phyloP scores from a whole-genome alignment of 2,113 vertebrate genomes.

The Platycercus adscitus region DNA sequence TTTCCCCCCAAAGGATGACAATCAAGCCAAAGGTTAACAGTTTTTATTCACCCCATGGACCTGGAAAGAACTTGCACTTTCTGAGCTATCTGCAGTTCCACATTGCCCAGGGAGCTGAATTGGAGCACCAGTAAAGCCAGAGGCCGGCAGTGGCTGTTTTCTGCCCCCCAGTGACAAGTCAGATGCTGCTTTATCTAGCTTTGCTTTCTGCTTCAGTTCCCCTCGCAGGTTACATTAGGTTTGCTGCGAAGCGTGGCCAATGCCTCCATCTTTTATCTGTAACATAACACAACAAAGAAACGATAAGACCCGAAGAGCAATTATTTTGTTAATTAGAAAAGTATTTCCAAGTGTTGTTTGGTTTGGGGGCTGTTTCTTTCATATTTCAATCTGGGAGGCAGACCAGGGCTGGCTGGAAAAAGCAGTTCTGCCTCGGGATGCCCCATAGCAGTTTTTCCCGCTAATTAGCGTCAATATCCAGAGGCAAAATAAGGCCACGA shows the following conservation, averaged over 20 bases:
- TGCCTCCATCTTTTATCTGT: constrained; percentile 23
- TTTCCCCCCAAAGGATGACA: constrained; percentile 45
- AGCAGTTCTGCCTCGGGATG: background rate
- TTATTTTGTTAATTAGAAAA: background rate
- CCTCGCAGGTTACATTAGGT: background rate
- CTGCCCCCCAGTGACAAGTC: constrained; percentile 30
- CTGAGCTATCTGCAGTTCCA: background rate
- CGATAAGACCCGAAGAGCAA: background rate
- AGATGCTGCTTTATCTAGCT: background rate
- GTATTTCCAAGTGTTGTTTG: background rate
- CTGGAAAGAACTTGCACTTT: constrained; percentile 18
- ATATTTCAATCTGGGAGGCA: background rate
- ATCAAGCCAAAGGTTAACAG: constrained; percentile 38
- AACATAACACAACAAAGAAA: constrained; percentile 23
- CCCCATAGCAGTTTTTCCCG: background rate
- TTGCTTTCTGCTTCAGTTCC: constrained; percentile 32
- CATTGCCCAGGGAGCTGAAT: background rate
- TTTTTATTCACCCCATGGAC: constrained; percentile 54
- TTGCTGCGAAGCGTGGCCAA: background rate
- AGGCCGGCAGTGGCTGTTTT: background rate
- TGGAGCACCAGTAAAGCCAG: constrained; percentile 23
- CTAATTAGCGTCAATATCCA: background rate
- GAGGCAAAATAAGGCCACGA: constrained; percentile 11
- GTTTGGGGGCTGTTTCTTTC: background rate
- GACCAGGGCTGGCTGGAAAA: background rate